Evolutionary conservation across 2,888 invertebrate genomes (phyloP).

Genomic region (Magallana nippona): DNA sequence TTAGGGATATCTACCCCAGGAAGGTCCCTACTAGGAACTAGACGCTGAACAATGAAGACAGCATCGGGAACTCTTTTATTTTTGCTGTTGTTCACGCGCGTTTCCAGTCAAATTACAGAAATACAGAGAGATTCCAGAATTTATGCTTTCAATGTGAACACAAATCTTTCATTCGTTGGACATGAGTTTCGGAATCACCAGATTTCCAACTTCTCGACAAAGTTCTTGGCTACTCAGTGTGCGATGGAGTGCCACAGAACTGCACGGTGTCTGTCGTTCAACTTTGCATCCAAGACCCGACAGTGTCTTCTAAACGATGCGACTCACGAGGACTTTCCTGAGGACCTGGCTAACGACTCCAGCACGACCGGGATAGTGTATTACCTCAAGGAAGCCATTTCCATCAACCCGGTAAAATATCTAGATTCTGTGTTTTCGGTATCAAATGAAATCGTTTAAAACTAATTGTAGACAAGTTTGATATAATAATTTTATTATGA

Average conservation of each 20-base stretch:
- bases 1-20: too few species aligned
- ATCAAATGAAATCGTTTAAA: too few species aligned
- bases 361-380: constrained; percentile 58
- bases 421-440: too few species aligned
- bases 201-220: constrained; percentile 59
- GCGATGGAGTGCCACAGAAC: constrained; percentile 71
- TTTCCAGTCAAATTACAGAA: constrained; percentile 14
- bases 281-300: constrained; percentile 58
- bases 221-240: constrained; percentile 67
- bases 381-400: constrained; percentile 66
- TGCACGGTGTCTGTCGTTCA: constrained; percentile 69
- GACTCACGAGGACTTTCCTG: constrained; percentile 62
- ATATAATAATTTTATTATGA: too few species aligned
- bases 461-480: too few species aligned
- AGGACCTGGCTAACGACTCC: constrained; percentile 50
- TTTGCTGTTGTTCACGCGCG: not conserved
- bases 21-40: not conserved
- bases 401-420: constrained; percentile 65
- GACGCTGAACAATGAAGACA: not conserved
- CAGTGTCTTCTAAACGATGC: constrained; percentile 71
- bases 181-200: constrained; percentile 60
- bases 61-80: not conserved
- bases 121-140: constrained; percentile 38
- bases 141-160: constrained; percentile 53
- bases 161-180: constrained; percentile 54